Percentiles rank a stretch among this genome's conserved stretches.
Evolutionary conservation across 2,113 vertebrate species (phyloP).

Genomic region (Myotis davidii): DNA sequence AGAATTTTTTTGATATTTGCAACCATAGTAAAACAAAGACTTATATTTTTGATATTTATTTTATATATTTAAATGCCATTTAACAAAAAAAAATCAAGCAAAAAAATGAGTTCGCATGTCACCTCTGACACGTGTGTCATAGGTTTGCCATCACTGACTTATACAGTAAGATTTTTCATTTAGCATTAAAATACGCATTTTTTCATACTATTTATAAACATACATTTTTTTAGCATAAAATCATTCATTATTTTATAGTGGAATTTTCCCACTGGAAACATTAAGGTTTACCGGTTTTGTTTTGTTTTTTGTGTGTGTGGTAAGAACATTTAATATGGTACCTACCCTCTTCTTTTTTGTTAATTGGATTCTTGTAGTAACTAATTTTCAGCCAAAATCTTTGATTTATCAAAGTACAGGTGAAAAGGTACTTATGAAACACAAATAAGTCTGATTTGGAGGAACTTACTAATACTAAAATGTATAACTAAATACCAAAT

Average conservation of each 20-base stretch:
- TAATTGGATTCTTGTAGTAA: conserved; percentile 2
- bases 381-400: conserved; percentile 10
- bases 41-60: too few species aligned
- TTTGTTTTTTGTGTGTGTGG: background rate
- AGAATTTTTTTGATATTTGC: too few species aligned
- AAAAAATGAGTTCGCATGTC: too few species aligned
- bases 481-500: background rate
- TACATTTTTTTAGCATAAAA: background rate
- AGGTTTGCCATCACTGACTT: background rate
- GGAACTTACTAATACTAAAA: background rate
- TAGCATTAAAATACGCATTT: background rate
- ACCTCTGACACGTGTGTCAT: too few species aligned
- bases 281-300: background rate
- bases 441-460: conserved; percentile 5
- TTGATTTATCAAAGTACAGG: conserved; percentile 19
- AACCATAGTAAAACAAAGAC: too few species aligned
- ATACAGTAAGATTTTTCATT: background rate
- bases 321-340: background rate
- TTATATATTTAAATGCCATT: too few species aligned
- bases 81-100: too few species aligned
- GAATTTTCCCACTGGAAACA: background rate
- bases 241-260: background rate
- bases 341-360: background rate
- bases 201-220: background rate
- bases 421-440: background rate